These are phyloP conservation scores for Napeogenes inachia DNA, from an alignment of 2,888 invertebrate genomes.

Conservation along the genomic window DNA sequence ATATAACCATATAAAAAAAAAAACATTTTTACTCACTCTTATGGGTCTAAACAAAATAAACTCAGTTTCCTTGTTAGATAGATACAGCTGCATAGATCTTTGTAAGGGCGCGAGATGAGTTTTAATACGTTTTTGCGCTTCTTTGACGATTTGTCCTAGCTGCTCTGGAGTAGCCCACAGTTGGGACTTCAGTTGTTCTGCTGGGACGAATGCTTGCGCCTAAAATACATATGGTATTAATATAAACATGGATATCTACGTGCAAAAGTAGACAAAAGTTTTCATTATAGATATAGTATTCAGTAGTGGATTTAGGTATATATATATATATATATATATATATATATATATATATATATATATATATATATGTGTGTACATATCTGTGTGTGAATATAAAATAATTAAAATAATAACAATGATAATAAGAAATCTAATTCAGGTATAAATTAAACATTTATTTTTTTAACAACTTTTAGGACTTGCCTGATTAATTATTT, in stretches of 20 bases:
- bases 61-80: constrained; percentile 98
- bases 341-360: too few relatives aligned
- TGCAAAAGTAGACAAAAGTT: too few relatives aligned
- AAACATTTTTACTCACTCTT: constrained; percentile 77
- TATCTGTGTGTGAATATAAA: too few relatives aligned
- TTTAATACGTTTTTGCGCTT: constrained; percentile 88
- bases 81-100: constrained; percentile 94
- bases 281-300: too few relatives aligned
- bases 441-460: too few relatives aligned
- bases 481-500: too few relatives aligned
- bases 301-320: too few relatives aligned
- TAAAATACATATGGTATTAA: constrained; percentile 30
- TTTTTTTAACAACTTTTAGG: too few relatives aligned
- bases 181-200: constrained; percentile 53
- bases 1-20: not conserved
- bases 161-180: constrained; percentile 82
- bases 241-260: not conserved
- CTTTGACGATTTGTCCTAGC: constrained; percentile 84
- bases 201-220: constrained; percentile 52
- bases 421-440: too few relatives aligned
- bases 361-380: too few relatives aligned
- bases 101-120: constrained; percentile 87
- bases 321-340: too few relatives aligned
- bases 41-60: constrained; percentile 97
- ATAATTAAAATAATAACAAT: too few relatives aligned